Evolutionary conservation across 2,113 vertebrate species (phyloP).

Genomic region (Cavia porcellus): DNA sequence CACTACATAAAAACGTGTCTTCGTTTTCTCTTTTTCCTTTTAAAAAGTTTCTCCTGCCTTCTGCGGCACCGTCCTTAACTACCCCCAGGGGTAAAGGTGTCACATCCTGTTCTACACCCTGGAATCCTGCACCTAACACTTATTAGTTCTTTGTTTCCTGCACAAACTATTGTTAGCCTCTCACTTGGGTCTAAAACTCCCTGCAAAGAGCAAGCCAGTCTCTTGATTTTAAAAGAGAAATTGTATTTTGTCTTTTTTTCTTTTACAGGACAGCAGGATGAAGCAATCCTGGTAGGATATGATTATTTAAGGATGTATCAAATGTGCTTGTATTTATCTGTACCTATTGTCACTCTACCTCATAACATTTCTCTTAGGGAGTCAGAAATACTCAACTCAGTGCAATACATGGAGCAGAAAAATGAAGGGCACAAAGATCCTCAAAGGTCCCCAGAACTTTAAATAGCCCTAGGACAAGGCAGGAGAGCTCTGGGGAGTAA

Average conservation of each 20-base stretch:
- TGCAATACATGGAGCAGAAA: background rate
- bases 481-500: background rate
- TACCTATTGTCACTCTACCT: background rate
- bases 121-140: background rate
- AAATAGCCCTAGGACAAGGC: background rate
- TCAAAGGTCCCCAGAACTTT: background rate
- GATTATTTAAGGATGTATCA: background rate
- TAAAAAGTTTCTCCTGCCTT: background rate
- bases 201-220: background rate
- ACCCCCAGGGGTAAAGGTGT: background rate
- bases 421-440: background rate
- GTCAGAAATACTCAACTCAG: background rate
- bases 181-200: background rate
- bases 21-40: too few relatives aligned
- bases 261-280: slow-evolving; percentile 7
- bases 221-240: slow-evolving; percentile 44
- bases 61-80: background rate
- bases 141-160: background rate
- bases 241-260: background rate
- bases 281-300: background rate
- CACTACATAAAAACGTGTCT: slow-evolving; percentile 12
- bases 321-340: background rate
- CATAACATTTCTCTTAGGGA: background rate
- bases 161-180: background rate
- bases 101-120: background rate